phyloP scores from a whole-genome alignment of 2,797 vertebrate genomes.

The Denticeps clupeoides region DNA sequence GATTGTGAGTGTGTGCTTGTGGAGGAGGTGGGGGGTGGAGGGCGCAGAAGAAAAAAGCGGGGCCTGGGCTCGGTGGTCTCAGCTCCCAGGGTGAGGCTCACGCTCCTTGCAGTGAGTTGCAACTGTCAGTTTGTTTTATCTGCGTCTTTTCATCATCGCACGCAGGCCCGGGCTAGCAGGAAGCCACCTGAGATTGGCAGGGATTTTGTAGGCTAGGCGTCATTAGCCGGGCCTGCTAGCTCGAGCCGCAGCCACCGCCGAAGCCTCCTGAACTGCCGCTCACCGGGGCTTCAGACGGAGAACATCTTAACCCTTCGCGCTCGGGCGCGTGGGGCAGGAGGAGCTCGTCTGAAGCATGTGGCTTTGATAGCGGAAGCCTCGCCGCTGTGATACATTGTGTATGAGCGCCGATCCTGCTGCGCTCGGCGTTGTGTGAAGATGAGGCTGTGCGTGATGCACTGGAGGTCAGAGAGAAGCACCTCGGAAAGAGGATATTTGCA shows the following conservation, averaged over 20 bases:
- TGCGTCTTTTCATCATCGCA: constrained; percentile 94
- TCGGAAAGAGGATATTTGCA: too few species aligned
- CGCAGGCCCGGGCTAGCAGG: constrained; percentile 79
- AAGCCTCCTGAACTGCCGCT: constrained; percentile 61
- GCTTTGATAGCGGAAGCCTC: constrained; percentile 41
- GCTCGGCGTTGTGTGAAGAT: too few species aligned
- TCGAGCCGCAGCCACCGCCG: too few species aligned
- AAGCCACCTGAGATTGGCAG: constrained; percentile 94
- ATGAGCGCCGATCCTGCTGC: constrained; percentile 32
- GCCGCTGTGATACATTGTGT: constrained; percentile 42
- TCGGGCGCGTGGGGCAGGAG: constrained; percentile 37
- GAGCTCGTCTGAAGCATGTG: constrained; percentile 25
- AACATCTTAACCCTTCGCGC: constrained; percentile 51
- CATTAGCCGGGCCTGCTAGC: constrained; percentile 78
- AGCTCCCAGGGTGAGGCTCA: constrained; percentile 77
- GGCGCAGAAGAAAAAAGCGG: constrained; percentile 17
- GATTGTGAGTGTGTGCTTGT: not conserved
- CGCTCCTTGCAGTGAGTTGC: constrained; percentile 88
- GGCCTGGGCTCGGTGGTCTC: constrained; percentile 78
- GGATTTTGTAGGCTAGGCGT: constrained; percentile 87
- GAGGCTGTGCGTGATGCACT: too few species aligned
- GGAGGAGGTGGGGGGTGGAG: constrained; percentile 52
- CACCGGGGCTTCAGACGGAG: constrained; percentile 60
- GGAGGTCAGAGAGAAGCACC: not conserved
- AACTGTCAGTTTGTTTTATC: constrained; percentile 99